Base-by-base conservation (phyloP, 2,113 vertebrate species). In the Cervus canadensis region DNA sequence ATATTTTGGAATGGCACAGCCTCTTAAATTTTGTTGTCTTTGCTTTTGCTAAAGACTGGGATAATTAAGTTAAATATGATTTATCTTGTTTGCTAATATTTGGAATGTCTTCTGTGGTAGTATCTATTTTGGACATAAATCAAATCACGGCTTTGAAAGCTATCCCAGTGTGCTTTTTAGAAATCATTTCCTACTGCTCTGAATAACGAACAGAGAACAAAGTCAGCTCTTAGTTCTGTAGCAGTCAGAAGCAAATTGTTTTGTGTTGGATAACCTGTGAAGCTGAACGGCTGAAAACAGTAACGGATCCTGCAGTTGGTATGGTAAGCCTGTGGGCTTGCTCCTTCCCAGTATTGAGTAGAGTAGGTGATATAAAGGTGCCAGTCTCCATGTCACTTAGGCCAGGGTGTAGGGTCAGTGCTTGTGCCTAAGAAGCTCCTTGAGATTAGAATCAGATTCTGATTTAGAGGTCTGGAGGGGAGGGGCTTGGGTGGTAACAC, bases 121-220 rank as follows among this genome's bases (percentile, higher is more conserved):
- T 95, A 45, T 81, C 15, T 79, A 7, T 91, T 91, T 14, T 91
- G 50, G 59, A 91, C 88, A 45, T 88, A 96, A 96, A 86, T 84
- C 83, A 85, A 45, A 84, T 78, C n/a, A 48, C 50, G 21, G 48
- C 50, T 96, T 91, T 88, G 76, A 91, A 94, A 96, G 23, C 43
- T 93, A 48, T 94, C 25, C 28, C 36, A 56, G 28, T 91, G 14
- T 96, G 28, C 19, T 57, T 54, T 76, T 96, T 54, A 74, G 30
- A 90, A 86, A 90, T 86, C 6, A 56, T 81, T 94, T 96, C 84
- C 76, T 64, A 9, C 23, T n/a, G 50, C 13, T 54, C n/a, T 83
- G 13, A 83, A 52, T 89, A 93, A 57, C 86, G 74, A 94, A 89
- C 15, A 6, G 3, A 71, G 43, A 76, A 50, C 40, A 91, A 90